Conservation (phyloP, 2,113 vertebrate genomes). For the Edolisoma coerulescens region DNA sequence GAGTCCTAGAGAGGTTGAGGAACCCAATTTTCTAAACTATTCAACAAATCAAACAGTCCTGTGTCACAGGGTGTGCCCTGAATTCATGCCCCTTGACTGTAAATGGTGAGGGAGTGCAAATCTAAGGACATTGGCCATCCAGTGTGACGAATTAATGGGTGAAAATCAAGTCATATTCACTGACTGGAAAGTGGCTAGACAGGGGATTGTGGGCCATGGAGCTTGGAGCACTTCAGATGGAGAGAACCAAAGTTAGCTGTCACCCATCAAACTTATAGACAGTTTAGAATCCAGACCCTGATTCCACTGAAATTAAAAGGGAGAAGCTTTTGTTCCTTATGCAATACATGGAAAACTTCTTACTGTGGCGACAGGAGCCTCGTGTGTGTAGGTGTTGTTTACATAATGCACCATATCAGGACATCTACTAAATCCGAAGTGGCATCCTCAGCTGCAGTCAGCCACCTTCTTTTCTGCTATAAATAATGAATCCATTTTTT, state of each 20-base stretch:
- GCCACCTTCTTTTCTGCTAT: constrained; percentile 33
- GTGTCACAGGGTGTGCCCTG: background rate
- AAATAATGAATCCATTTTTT: constrained; percentile 54
- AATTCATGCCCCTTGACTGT: background rate
- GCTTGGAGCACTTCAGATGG: background rate
- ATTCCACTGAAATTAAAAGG: background rate
- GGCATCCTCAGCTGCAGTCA: background rate
- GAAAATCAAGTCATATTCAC: background rate
- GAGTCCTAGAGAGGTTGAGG: background rate
- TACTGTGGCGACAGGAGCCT: background rate
- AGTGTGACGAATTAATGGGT: background rate
- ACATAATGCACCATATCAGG: background rate
- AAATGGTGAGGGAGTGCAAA: background rate
- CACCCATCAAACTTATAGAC: too few species aligned
- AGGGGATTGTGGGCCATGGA: background rate
- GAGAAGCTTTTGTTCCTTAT: background rate
- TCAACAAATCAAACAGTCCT: background rate
- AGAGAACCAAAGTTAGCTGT: background rate
- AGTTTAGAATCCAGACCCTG: background rate
- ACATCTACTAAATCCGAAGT: background rate
- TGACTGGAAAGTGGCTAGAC: background rate
- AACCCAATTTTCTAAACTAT: background rate
- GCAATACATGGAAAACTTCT: background rate
- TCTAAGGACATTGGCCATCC: fast-evolving
- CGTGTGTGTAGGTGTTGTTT: background rate